Percentiles rank a stretch among this genome's conserved stretches.
Conservation (phyloP, 2,113 vertebrate species). For the Oryzias woworae region DNA sequence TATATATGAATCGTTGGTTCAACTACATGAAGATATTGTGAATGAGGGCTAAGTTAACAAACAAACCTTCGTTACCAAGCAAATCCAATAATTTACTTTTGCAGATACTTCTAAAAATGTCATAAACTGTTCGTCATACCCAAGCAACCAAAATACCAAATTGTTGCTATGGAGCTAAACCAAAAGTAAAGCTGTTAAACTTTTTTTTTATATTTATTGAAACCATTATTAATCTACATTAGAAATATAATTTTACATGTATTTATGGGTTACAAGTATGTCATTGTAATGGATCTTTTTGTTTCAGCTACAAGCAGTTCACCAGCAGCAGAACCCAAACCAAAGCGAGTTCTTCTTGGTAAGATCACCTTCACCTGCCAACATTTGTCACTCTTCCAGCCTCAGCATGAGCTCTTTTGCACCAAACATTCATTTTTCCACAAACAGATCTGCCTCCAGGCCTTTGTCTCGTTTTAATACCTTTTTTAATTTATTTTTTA, state of each 20-base stretch:
- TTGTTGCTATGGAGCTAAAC: too few species aligned
- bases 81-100: too few species aligned
- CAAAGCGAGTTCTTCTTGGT: conserved; percentile 76
- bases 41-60: too few species aligned
- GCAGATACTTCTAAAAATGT: too few species aligned
- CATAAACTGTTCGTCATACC: too few species aligned
- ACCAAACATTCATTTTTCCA: conserved; percentile 7
- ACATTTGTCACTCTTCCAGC: conserved; percentile 2
- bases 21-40: too few species aligned
- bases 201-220: too few species aligned
- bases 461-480: conserved; percentile 9
- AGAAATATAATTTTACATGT: not conserved
- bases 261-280: not conserved
- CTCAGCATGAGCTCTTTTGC: conserved; percentile 32
- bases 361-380: conserved; percentile 51
- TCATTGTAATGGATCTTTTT: not conserved
- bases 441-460: too few species aligned
- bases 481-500: conserved; percentile 9
- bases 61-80: too few species aligned
- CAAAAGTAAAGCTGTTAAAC: too few species aligned
- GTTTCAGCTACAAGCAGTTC: conserved; percentile 65
- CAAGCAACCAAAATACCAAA: too few species aligned
- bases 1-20: too few species aligned
- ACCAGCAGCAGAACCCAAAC: conserved; percentile 68
- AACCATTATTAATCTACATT: not conserved